A percentile compares a stretch with the other conserved stretches of the same genome.
Conservation (phyloP, 2,888 invertebrate species). For the Strigamia crassipes region DNA sequence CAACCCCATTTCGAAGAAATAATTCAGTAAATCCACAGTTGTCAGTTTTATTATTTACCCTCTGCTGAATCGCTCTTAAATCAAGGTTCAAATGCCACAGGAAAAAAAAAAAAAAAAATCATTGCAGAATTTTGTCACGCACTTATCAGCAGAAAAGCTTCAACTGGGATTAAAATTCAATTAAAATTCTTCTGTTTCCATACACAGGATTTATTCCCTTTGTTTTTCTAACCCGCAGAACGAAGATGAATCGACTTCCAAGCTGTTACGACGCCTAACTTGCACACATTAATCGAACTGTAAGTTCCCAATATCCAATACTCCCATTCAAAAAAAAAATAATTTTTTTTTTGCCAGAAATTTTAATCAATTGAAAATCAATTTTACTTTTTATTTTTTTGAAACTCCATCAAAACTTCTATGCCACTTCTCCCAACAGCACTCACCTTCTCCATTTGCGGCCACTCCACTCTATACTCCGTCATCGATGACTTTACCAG, state of each 20-base stretch:
- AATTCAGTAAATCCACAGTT: not conserved
- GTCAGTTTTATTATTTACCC: not conserved
- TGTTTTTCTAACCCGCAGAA: not conserved
- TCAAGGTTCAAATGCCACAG: not conserved
- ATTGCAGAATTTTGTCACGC: not conserved
- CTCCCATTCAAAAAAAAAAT: not conserved
- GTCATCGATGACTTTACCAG: not conserved
- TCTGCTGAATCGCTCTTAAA: not conserved
- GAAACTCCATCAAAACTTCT: too few species aligned
- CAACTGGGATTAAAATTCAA: not conserved
- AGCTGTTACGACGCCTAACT: not conserved
- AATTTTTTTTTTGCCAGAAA: too few species aligned
- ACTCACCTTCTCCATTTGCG: not conserved
- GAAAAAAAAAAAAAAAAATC: not conserved
- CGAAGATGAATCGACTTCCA: not conserved
- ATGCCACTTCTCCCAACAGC: too few species aligned
- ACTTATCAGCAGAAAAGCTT: not conserved
- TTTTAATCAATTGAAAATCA: too few species aligned
- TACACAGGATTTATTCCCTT: not conserved
- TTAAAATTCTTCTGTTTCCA: not conserved
- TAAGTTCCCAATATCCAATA: not conserved
- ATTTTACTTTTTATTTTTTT: too few species aligned
- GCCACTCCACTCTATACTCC: not conserved
- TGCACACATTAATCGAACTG: not conserved
- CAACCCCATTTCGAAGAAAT: not conserved